These are phyloP conservation scores for Epizoanthus fatuus DNA, from an alignment of 92 coral and sea anemone species.

Conservation along the genomic window DNA sequence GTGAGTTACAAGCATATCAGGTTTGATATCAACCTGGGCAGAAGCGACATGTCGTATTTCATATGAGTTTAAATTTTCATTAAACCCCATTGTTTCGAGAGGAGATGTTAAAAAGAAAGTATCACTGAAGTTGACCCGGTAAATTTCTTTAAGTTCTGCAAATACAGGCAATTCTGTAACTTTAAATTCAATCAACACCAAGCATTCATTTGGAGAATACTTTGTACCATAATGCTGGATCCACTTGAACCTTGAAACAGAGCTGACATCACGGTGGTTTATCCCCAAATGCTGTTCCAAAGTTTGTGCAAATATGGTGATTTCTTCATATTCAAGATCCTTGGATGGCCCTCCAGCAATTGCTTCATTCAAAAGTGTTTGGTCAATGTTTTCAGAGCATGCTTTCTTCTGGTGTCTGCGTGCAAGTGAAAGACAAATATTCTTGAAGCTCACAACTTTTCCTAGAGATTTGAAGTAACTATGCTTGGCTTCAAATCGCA, in stretches of 20 bases:
- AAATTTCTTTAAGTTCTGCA: slow-evolving; percentile 20
- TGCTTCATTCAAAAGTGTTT: slow-evolving; percentile 13
- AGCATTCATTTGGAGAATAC: slow-evolving; percentile 38
- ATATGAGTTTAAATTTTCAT: slow-evolving; percentile 18
- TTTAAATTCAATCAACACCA: slow-evolving; percentile 25
- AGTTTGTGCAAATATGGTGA: not conserved
- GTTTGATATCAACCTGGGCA: not conserved
- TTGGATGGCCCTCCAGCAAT: slow-evolving; percentile 33
- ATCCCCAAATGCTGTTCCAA: not conserved
- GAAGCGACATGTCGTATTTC: slow-evolving; percentile 38
- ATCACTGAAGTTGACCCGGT: not conserved
- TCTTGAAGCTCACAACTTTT: slow-evolving; percentile 43
- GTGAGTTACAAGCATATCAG: slow-evolving; percentile 2
- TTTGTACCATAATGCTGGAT: slow-evolving; percentile 38
- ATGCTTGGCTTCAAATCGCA: slow-evolving; percentile 46
- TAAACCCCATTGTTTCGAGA: slow-evolving; percentile 29
- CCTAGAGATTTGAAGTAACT: no score
- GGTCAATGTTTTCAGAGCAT: slow-evolving; percentile 3
- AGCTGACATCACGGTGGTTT: slow-evolving; percentile 8
- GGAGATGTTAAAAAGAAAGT: slow-evolving; percentile 29
- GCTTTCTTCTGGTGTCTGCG: slow-evolving; percentile 47
- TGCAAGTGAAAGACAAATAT: not conserved
- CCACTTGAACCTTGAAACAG: slow-evolving; percentile 30
- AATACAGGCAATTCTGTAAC: slow-evolving; percentile 35
- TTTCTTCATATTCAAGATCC: slow-evolving; percentile 13